phyloP scores from a whole-genome alignment of 2,888 invertebrate species.

The Rosalia funebris region DNA sequence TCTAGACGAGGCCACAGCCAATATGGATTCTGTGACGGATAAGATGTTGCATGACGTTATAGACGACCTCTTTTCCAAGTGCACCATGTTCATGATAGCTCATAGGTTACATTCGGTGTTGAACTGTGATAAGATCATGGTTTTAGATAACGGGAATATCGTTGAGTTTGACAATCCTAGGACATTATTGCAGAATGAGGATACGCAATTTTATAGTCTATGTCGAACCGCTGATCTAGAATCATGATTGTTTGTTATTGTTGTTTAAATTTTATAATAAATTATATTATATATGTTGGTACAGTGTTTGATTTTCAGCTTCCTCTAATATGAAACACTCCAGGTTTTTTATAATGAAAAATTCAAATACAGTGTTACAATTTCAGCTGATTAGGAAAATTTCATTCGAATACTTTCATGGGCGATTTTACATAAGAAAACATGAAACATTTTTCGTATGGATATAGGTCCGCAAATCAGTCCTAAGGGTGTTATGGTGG shows the following conservation, averaged over 20 bases:
- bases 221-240: slow-evolving; percentile 11
- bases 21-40: slow-evolving; percentile 67
- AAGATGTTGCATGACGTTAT: slow-evolving; percentile 66
- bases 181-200: slow-evolving; percentile 40
- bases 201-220: slow-evolving; percentile 44
- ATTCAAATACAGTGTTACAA: too few species aligned
- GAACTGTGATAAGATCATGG: slow-evolving; percentile 67
- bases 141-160: slow-evolving; percentile 65
- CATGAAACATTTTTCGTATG: too few species aligned
- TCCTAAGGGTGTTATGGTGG: too few species aligned
- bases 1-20: slow-evolving; percentile 68
- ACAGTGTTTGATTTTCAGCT: neutral
- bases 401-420: too few species aligned
- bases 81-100: slow-evolving; percentile 66
- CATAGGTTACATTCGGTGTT: slow-evolving; percentile 65
- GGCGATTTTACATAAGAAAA: too few species aligned
- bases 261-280: neutral
- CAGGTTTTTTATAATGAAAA: too few species aligned
- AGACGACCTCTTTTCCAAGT: slow-evolving; percentile 63
- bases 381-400: too few species aligned
- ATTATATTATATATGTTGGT: neutral
- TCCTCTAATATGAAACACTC: too few species aligned
- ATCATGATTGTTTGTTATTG: neutral
- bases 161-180: slow-evolving; percentile 47
- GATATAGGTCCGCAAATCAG: too few species aligned